Base-by-base conservation (phyloP, 2,797 vertebrate species). In the Brachymystax lenok region DNA sequence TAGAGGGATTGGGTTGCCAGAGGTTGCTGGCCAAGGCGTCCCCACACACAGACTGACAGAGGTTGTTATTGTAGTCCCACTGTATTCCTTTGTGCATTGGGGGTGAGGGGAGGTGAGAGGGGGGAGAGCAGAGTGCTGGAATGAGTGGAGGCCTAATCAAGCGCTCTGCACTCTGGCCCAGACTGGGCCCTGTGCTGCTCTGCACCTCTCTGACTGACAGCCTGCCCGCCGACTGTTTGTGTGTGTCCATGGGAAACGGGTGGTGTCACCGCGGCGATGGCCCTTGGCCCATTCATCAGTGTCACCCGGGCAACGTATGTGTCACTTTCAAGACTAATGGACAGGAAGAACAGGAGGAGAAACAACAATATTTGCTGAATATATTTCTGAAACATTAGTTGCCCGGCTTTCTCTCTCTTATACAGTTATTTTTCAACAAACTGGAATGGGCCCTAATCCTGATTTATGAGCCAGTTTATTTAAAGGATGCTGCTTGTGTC, bases 331-430 rank as follows among this genome's bases (percentile, higher is more conserved):
- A 94, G 94, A 95, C 91, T 93, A 95, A 95, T 95, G 94, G 93
- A 92, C 93, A 95, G 93, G 95, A 95, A 94, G 91, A 93, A 94
- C 92, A 92, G 90, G 89, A 89, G 28, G 89, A 94, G 94, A 90
- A 95, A 95, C 91, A 94, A 95, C 93, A 95, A 95, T 94, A 95
- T 95, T 95, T 93, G 89, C 85, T 86, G 91, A 94, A 94, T 90
- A 90, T 92, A 92, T 91, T 93, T 83, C 68, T 78, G 80, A 83
- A 84, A 67, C 59, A 46, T 74, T 86, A 69, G 78, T 85, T 78
- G 77, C 75, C 51, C 0, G 71, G 76, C 14, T 28, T 61, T 30
- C 13, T 33, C 77, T 83, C 88, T 89, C 88, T 91, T 27, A 77
- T 85, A 83, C 27, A 76, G 79, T 86, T 91, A 74, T 80, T 50